phyloP scores from a whole-genome alignment of 2,888 invertebrate species.

The Yponomeuta cagnagella region DNA sequence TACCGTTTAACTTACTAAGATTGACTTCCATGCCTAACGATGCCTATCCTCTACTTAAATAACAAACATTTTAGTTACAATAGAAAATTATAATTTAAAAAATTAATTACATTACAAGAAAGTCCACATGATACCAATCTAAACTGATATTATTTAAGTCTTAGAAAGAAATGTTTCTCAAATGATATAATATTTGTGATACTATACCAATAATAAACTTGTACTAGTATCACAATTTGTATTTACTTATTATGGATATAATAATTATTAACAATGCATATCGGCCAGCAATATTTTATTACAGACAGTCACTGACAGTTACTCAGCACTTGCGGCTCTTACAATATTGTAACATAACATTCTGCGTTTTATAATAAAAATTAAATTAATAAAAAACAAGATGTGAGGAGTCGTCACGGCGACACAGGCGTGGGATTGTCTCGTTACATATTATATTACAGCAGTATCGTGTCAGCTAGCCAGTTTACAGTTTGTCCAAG shows the following conservation, averaged over 20 bases:
- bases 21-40: not conserved
- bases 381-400: constrained; percentile 38
- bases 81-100: constrained; percentile 75
- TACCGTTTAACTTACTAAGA: constrained; percentile 3
- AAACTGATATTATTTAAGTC: constrained; percentile 12
- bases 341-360: constrained; percentile 25
- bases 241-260: constrained; percentile 13
- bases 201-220: constrained; percentile 12
- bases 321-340: constrained; percentile 27
- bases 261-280: constrained; percentile 44
- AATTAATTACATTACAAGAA: constrained; percentile 64
- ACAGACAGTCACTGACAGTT: constrained; percentile 1
- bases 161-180: constrained; percentile 5
- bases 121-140: constrained; percentile 18
- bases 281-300: constrained; percentile 50
- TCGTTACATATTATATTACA: constrained; percentile 66
- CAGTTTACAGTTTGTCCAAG: constrained; percentile 97
- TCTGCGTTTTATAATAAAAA: constrained; percentile 8
- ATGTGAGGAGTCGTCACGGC: constrained; percentile 33
- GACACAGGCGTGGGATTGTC: constrained; percentile 36
- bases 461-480: constrained; percentile 62
- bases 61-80: constrained; percentile 22
- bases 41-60: constrained; percentile 1
- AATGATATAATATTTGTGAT: constrained; percentile 14
- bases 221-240: constrained; percentile 16